Base-by-base conservation (phyloP, 2,113 vertebrate genomes). In the Phylloscopus whistleri region DNA sequence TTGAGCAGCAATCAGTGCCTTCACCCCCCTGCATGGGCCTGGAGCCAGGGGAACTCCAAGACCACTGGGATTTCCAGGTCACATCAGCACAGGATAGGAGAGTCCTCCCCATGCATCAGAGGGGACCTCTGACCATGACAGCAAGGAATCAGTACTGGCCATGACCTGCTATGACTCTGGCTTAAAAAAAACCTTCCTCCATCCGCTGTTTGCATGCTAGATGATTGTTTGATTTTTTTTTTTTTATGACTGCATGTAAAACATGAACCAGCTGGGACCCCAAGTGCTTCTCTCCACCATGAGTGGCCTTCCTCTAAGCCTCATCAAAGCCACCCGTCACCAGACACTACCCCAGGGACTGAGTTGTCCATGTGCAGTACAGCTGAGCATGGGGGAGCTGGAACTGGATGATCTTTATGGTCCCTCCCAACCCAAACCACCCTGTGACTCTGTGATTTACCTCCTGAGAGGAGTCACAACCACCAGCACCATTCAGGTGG, bases 101-200 rank as follows among this genome's bases (percentile, higher is more conserved):
- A 75, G 75, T 30, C 4, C 22, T 11, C 11, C 7, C 3, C 0
- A 0, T 37, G 37, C 28, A 74, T 46, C 10, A 2, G 31, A 74
- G 43, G 17, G 26, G 37, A 62, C n/a, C 39, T 87, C 60, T 84
- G 59, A 39, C 70, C 0, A 0, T 5, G 7, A 66, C 26, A 88
- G 14, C 75, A 52, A 56, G 72, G 39, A 28, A n/a, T 53, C 15
- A 60, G 68, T 39, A 33, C 67, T 49, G 58, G 11, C n/a, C 59
- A 64, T 0, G 0, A 69, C 27, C 68, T 60, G 6, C 49, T 74
- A 10, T 0, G 1, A 20, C 49, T 92, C 66, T 72, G 56, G 24
- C 63, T 72, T 72, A 7, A 63, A 83, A 79, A 79, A 87, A 39
- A 1, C 10, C 24, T 78, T 52, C 41, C 35, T 75, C 37, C 53